Percentiles rank a stretch among this genome's conserved stretches.
Evolutionary conservation across 2,888 invertebrate genomes (phyloP).

Genomic region (Lepidochrysops patricia): DNA sequence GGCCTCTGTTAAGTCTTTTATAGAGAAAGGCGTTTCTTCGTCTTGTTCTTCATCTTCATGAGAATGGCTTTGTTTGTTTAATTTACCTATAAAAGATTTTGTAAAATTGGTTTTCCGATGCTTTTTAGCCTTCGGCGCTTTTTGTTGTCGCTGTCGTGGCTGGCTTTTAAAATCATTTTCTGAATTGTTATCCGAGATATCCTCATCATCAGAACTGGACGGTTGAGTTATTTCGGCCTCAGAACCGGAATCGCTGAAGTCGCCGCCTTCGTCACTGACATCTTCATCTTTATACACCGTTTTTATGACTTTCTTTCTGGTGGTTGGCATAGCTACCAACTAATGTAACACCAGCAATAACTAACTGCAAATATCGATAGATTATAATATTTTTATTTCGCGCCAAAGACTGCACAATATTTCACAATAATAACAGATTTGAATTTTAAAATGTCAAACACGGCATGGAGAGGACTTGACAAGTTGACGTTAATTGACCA

Average conservation of each 20-base stretch:
- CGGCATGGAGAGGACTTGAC: not conserved
- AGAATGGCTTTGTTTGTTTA: slow-evolving; percentile 36
- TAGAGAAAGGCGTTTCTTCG: slow-evolving; percentile 35
- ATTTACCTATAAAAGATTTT: slow-evolving; percentile 43
- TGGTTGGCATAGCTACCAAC: slow-evolving; percentile 43
- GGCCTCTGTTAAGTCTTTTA: slow-evolving; percentile 60
- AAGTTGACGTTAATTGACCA: not conserved
- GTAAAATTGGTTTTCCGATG: slow-evolving; percentile 35
- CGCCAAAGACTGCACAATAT: not conserved
- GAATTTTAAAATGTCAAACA: not conserved
- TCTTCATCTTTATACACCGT: slow-evolving; percentile 59
- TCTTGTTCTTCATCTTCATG: slow-evolving; percentile 32
- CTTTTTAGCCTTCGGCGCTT: slow-evolving; percentile 23
- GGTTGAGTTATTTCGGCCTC: slow-evolving; percentile 58
- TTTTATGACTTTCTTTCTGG: slow-evolving; percentile 58
- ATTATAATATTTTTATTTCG: not conserved
- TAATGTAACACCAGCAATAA: not conserved
- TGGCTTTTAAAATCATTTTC: slow-evolving; percentile 37
- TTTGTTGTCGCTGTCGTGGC: slow-evolving; percentile 22
- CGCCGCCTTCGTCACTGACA: slow-evolving; percentile 50
- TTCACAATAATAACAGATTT: not conserved
- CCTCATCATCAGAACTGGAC: slow-evolving; percentile 49
- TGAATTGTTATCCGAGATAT: slow-evolving; percentile 34
- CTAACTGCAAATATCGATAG: not conserved
- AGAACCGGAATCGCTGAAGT: slow-evolving; percentile 69